These are phyloP conservation scores for Lacerta agilis DNA, from an alignment of 2,797 vertebrate species.

Conservation along the genomic window DNA sequence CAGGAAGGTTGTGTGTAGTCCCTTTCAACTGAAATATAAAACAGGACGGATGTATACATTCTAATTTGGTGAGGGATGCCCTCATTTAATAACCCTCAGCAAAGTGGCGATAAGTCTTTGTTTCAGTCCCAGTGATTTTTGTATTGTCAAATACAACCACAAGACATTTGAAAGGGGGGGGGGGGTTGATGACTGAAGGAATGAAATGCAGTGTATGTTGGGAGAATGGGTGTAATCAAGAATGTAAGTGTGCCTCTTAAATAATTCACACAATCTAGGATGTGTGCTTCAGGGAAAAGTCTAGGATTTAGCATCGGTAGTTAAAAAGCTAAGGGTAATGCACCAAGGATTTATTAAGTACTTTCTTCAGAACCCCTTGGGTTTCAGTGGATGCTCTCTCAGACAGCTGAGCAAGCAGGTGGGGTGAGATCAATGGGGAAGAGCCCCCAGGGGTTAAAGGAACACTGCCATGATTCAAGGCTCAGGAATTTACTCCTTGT, in stretches of 20 bases:
- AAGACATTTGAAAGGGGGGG: neutral
- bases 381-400: neutral
- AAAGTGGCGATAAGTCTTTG: neutral
- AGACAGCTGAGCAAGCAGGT: conserved; percentile 34
- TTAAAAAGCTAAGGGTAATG: neutral
- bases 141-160: neutral
- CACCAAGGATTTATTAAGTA: neutral
- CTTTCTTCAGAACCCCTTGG: neutral
- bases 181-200: neutral
- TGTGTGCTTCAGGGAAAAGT: neutral
- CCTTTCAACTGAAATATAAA: neutral
- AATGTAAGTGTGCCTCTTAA: neutral
- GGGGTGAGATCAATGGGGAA: conserved; percentile 7
- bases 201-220: neutral
- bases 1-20: neutral
- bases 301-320: neutral
- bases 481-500: conserved; percentile 40
- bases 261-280: neutral
- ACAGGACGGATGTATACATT: neutral
- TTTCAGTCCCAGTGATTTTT: neutral
- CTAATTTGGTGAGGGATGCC: neutral
- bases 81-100: neutral
- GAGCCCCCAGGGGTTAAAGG: conserved; percentile 20
- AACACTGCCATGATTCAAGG: conserved; percentile 34
- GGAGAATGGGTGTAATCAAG: neutral